Percentiles rank a stretch among this genome's conserved stretches.
Evolutionary conservation across 2,888 invertebrate species (phyloP).

Genomic region (Isotomurus palustris): DNA sequence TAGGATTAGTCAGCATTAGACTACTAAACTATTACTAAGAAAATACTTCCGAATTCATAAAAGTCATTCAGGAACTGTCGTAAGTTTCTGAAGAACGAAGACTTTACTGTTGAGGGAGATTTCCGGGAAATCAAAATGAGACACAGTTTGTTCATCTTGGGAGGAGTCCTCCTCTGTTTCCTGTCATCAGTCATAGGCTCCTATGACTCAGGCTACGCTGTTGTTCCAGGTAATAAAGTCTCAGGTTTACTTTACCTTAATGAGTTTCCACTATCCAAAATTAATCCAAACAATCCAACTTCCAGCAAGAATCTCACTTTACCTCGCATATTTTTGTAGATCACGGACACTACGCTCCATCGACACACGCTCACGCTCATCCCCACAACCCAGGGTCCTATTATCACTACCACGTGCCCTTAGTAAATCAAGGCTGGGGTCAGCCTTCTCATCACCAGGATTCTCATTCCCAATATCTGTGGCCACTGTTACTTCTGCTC

Average conservation of each 20-base stretch:
- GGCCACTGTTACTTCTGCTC: slow-evolving; percentile 33
- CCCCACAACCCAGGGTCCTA: slow-evolving; percentile 42
- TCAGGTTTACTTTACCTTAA: neutral
- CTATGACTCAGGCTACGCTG: slow-evolving; percentile 25
- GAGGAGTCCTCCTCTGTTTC: slow-evolving; percentile 18
- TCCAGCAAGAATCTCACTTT: no score
- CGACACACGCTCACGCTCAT: neutral
- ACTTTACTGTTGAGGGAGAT: no score
- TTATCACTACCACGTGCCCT: slow-evolving; percentile 45
- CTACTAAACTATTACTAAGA: no score
- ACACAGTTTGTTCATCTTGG: slow-evolving; percentile 20
- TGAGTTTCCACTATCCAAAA: no score
- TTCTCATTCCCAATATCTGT: slow-evolving; percentile 25
- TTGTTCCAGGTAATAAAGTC: slow-evolving; percentile 19
- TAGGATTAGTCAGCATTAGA: no score
- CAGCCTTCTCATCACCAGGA: slow-evolving; percentile 29
- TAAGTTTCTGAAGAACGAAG: no score
- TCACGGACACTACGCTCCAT: slow-evolving; percentile 1
- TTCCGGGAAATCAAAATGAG: slow-evolving; percentile 17
- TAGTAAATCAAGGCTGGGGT: slow-evolving; percentile 43
- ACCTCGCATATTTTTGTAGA: slow-evolving; percentile 2
- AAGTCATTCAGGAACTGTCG: no score
- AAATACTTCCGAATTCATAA: no score
- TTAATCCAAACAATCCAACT: no score
- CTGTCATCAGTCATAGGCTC: slow-evolving; percentile 23